Conservation (phyloP, 1,140 invertebrate species). For the Drosophila bocki region DNA sequence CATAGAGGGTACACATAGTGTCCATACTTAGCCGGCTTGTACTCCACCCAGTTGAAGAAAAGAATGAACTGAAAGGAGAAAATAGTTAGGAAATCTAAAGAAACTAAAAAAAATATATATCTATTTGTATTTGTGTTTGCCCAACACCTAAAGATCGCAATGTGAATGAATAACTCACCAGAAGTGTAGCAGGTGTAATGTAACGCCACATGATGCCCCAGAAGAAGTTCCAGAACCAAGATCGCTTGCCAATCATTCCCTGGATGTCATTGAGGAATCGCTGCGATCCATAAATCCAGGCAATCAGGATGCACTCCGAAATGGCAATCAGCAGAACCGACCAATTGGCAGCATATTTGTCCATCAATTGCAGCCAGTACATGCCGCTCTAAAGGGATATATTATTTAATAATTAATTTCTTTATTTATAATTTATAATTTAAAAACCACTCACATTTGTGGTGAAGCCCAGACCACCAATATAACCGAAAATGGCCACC, state of each 20-base stretch:
- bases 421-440: neutral
- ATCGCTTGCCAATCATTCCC: constrained; percentile 91
- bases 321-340: constrained; percentile 93
- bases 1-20: constrained; percentile 91
- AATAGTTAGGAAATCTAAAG: neutral
- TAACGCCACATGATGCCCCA: constrained; percentile 93
- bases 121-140: no score
- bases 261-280: constrained; percentile 92
- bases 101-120: no score
- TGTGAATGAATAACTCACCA: constrained; percentile 84
- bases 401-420: neutral
- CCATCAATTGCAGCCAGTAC: constrained; percentile 94
- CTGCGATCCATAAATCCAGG: constrained; percentile 93
- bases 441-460: constrained; percentile 88
- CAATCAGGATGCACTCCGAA: constrained; percentile 91
- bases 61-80: constrained; percentile 89
- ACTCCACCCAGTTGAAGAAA: constrained; percentile 93
- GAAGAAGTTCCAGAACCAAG: constrained; percentile 90
- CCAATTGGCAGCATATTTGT: constrained; percentile 94
- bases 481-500: constrained; percentile 90
- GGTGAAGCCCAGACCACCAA: constrained; percentile 91
- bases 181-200: constrained; percentile 91
- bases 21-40: constrained; percentile 91
- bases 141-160: no score
- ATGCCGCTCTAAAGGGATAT: constrained; percentile 89